Percentiles rank a stretch among this genome's conserved stretches.
Evolutionary conservation across 1,140 invertebrate species (phyloP).

Genomic region (Cryptotermes secundus): DNA sequence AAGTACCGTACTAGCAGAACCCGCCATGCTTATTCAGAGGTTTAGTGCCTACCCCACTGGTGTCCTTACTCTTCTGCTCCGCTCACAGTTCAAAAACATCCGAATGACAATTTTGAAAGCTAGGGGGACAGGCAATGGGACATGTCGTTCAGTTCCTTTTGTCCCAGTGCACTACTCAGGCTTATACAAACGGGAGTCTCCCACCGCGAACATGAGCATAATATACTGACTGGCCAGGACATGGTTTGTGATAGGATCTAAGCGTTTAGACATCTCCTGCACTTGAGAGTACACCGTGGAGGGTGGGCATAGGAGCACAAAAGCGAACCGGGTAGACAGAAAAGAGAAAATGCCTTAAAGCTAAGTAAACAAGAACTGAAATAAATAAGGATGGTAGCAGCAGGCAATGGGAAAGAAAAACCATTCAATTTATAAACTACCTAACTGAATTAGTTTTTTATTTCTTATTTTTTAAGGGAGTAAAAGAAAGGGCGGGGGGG

Average conservation of each 20-base stretch:
- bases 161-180: not conserved
- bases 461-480: not conserved
- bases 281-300: not conserved
- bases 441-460: conserved; percentile 17
- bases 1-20: no score
- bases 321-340: not conserved
- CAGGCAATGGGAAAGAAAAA: not conserved
- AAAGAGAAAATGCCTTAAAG: conserved; percentile 16
- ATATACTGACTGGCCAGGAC: not conserved
- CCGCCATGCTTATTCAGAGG: no score
- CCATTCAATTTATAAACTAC: conserved; percentile 10
- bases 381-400: not conserved
- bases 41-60: no score
- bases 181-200: not conserved
- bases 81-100: not conserved
- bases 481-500: not conserved
- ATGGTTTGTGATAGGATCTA: not conserved
- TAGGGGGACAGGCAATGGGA: not conserved
- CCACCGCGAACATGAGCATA: not conserved
- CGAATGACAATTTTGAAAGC: conserved; percentile 4
- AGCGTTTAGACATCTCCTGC: not conserved
- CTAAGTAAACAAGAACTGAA: conserved; percentile 14
- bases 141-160: not conserved
- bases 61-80: not conserved
- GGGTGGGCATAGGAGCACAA: not conserved